Evolutionary conservation across 1,140 invertebrate genomes (phyloP).

Genomic region (Planococcus citri): DNA sequence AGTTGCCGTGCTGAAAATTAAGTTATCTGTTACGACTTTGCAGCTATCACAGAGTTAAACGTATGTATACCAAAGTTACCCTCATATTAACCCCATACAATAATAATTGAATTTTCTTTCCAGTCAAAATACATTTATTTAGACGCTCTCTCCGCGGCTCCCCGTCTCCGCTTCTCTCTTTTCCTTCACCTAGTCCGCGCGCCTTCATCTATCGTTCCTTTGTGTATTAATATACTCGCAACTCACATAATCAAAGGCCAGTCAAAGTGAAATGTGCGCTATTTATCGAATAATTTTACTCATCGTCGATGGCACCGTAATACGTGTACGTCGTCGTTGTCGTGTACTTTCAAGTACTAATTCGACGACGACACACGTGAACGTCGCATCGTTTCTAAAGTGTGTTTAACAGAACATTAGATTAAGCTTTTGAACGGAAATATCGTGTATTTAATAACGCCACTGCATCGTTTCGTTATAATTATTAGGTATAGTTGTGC

Average conservation of each 20-base stretch:
- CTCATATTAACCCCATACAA: conserved; percentile 18
- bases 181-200: not conserved
- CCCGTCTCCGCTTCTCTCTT: no score
- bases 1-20: not conserved
- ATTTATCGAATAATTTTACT: not conserved
- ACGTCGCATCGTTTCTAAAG: no score
- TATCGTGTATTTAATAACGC: no score
- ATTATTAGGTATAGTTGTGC: no score
- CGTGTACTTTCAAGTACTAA: no score
- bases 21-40: conserved; percentile 9
- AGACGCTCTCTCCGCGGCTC: no score
- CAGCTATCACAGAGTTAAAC: not conserved
- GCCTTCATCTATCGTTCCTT: not conserved
- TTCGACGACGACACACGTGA: no score
- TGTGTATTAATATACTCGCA: not conserved
- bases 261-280: not conserved
- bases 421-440: no score
- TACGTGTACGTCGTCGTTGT: no score
- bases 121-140: conserved; percentile 19
- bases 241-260: not conserved
- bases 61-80: conserved; percentile 18
- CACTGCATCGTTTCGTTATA: no score
- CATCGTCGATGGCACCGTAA: no score
- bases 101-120: conserved; percentile 13
- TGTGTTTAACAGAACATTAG: no score